Conservation (phyloP, 2,888 invertebrate genomes). For the Caenorhabditis uteleia region DNA sequence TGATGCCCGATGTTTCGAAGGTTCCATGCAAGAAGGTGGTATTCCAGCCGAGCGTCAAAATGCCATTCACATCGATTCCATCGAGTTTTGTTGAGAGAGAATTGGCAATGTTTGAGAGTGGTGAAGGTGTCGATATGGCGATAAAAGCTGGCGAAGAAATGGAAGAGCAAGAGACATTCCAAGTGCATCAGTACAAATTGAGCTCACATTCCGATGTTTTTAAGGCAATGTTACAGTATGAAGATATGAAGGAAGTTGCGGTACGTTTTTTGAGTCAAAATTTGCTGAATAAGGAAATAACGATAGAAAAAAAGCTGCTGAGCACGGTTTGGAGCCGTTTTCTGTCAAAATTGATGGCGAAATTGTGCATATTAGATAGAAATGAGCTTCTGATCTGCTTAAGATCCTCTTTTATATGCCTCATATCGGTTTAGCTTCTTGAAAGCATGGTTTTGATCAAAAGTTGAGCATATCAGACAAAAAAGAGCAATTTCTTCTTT, state of each 20-base stretch:
- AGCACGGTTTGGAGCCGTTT: no score
- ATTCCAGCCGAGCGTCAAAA: slow-evolving; percentile 11
- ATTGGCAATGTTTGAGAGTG: slow-evolving; percentile 48
- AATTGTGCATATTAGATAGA: no score
- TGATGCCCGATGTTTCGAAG: slow-evolving; percentile 63
- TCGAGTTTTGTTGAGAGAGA: slow-evolving; percentile 37
- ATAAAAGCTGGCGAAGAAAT: slow-evolving; percentile 42
- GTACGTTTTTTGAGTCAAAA: not conserved
- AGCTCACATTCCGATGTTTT: slow-evolving; percentile 68
- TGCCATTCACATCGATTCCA: slow-evolving; percentile 17
- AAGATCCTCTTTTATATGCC: no score
- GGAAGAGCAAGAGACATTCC: slow-evolving; percentile 46
- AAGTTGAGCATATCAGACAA: no score
- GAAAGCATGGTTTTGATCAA: no score
- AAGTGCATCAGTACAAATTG: slow-evolving; percentile 65
- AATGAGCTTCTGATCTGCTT: no score
- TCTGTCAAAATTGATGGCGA: no score
- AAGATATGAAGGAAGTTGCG: slow-evolving; percentile 23
- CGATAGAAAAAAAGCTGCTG: no score
- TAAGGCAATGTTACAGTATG: slow-evolving; percentile 65
- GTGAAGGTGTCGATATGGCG: slow-evolving; percentile 61
- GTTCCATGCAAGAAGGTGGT: slow-evolving; percentile 48
- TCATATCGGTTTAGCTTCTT: no score
- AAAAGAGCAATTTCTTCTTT: no score
- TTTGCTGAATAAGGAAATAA: slow-evolving; percentile 3